phyloP scores from a whole-genome alignment of 23 tunicate genomes.

The Trididemnum clinides region DNA sequence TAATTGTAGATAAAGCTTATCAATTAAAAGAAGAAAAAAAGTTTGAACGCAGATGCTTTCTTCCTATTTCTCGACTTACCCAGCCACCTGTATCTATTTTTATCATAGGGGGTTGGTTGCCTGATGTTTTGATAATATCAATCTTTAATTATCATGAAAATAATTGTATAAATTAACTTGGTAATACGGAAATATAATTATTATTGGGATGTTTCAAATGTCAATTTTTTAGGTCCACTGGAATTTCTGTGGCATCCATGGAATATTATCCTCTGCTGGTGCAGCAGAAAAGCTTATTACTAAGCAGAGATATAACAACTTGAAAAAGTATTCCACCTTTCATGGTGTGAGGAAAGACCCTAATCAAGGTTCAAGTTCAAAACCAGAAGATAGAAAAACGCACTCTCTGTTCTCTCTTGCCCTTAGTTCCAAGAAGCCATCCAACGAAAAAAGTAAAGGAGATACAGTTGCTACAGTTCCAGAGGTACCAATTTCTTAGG shows the following conservation, averaged over 20 bases:
- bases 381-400: background rate
- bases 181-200: too few species aligned
- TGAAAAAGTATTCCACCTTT: constrained; percentile 20
- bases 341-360: background rate
- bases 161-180: too few species aligned
- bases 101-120: too few species aligned
- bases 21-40: too few species aligned
- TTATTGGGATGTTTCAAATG: background rate
- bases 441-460: constrained; percentile 24
- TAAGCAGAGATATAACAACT: constrained; percentile 21
- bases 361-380: background rate
- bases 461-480: background rate
- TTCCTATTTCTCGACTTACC: too few species aligned
- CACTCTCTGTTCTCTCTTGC: background rate
- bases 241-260: constrained; percentile 35
- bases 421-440: background rate
- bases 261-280: background rate
- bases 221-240: constrained; percentile 24
- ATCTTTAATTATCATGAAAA: too few species aligned
- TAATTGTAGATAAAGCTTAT: too few species aligned
- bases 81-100: too few species aligned
- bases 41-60: too few species aligned
- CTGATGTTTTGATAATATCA: too few species aligned
- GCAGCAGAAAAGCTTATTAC: background rate
- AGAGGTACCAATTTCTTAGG: background rate